These are phyloP conservation scores for Bovichtus diacanthus DNA, from an alignment of 2,797 vertebrate genomes.

Conservation along the genomic window DNA sequence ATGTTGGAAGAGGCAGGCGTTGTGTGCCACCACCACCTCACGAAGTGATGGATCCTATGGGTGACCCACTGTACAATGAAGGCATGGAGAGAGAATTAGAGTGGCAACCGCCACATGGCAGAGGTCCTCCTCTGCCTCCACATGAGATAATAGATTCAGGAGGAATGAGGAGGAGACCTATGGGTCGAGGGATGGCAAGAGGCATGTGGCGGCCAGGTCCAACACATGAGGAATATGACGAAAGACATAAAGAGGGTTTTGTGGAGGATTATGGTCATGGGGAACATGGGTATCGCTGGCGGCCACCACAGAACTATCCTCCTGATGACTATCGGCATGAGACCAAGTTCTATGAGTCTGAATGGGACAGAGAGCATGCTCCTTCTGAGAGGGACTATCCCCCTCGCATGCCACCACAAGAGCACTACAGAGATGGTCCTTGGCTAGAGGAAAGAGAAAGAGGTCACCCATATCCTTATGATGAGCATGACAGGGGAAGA, in stretches of 20 bases:
- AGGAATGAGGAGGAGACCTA: constrained; percentile 75
- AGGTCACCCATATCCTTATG: constrained; percentile 82
- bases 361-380: constrained; percentile 87
- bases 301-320: constrained; percentile 82
- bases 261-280: constrained; percentile 77
- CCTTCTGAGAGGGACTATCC: constrained; percentile 78
- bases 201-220: constrained; percentile 76
- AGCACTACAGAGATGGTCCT: constrained; percentile 88
- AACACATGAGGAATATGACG: constrained; percentile 82
- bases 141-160: constrained; percentile 81
- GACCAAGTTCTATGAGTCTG: constrained; percentile 78
- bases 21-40: constrained; percentile 83
- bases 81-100: constrained; percentile 71
- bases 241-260: constrained; percentile 76
- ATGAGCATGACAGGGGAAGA: constrained; percentile 87
- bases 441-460: constrained; percentile 90
- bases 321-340: constrained; percentile 84
- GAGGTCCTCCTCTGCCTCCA: constrained; percentile 83
- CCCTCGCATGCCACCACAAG: constrained; percentile 84
- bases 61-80: constrained; percentile 72
- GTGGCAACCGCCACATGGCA: constrained; percentile 79
- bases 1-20: constrained; percentile 81
- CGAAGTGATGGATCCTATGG: constrained; percentile 71
- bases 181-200: constrained; percentile 76
- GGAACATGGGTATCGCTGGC: constrained; percentile 85